Base-by-base conservation (phyloP, 2,888 invertebrate genomes). In the Plagodis pulveraria region DNA sequence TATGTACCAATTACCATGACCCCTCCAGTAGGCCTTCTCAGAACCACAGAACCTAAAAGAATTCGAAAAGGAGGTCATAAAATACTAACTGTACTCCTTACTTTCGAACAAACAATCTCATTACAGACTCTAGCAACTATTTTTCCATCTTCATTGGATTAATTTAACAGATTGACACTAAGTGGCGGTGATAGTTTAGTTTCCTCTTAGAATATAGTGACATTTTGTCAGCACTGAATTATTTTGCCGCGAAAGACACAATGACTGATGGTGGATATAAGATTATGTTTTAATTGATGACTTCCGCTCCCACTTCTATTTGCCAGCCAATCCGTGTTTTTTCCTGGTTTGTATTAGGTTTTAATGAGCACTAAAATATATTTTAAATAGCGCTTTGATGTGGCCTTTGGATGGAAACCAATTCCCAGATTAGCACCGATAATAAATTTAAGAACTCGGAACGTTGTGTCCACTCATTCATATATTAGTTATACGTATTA, bases 391-490 rank as follows among this genome's bases (percentile, higher is more conserved):
- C 49, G 49, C 60, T 60, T 60, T 61, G 60, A 56, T 61, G 60
- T 52, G 60, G 56, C 60, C 52, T 61, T 61, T 61, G 60, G 56
- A 61, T 52, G 52, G 10, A 53, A 56, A 61, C 60, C 60, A 56
- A 56, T 41, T 56, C 43, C 42, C 45, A 52, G 45, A 61, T 56
- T 61, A 61, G 56, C 49, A 32, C n/a, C 46, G 5, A 10, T 40
- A 47, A 55, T 59, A 47, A 50, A 47, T 55, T 47, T 48, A 51
- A 47, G 47, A 43, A 47, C 47, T 43, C 35, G 43, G 43, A 59
- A 51, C 50, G 47, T 55, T 59, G 43, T 55, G 49, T 54, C 50
- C 46, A 43, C 54, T 50, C 22, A 22, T 22, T 22, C 22, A 22
- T 22, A 22, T 22, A 22, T 22, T 22, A 22, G 22, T 22, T 2